These are phyloP conservation scores for Syngnathus acus DNA, from an alignment of 2,797 vertebrate species.

Conservation along the genomic window DNA sequence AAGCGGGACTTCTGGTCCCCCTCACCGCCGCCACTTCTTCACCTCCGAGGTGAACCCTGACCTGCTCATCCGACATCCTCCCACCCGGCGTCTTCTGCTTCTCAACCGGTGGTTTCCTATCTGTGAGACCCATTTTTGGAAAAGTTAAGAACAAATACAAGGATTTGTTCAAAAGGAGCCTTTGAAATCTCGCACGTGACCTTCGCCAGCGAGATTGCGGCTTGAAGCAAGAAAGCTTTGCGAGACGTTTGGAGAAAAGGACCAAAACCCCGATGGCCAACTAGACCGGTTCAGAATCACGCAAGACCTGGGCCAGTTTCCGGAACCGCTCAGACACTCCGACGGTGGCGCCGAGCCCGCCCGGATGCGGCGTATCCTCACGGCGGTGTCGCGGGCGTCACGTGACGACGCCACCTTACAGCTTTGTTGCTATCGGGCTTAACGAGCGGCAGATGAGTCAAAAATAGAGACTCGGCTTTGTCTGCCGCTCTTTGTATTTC, in stretches of 20 bases:
- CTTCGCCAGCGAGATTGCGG: not conserved
- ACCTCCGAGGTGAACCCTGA: not conserved
- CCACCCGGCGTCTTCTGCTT: not conserved
- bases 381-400: not conserved
- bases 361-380: not conserved
- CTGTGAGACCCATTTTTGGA: not conserved
- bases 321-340: not conserved
- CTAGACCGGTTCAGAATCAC: no score
- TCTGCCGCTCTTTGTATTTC: constrained; percentile 7
- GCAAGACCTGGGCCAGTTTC: no score
- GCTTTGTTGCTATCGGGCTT: not conserved
- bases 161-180: not conserved
- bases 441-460: constrained; percentile 15
- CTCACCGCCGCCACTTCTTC: not conserved
- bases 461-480: constrained; percentile 6
- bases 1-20: not conserved
- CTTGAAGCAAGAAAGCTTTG: not conserved
- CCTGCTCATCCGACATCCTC: not conserved
- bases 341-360: not conserved
- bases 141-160: not conserved
- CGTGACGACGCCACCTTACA: constrained; percentile 2
- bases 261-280: no score
- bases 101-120: not conserved
- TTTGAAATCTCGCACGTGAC: not conserved
- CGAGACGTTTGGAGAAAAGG: no score